phyloP scores from a whole-genome alignment of 2,797 vertebrate species.

The Poeciliopsis presidionis region DNA sequence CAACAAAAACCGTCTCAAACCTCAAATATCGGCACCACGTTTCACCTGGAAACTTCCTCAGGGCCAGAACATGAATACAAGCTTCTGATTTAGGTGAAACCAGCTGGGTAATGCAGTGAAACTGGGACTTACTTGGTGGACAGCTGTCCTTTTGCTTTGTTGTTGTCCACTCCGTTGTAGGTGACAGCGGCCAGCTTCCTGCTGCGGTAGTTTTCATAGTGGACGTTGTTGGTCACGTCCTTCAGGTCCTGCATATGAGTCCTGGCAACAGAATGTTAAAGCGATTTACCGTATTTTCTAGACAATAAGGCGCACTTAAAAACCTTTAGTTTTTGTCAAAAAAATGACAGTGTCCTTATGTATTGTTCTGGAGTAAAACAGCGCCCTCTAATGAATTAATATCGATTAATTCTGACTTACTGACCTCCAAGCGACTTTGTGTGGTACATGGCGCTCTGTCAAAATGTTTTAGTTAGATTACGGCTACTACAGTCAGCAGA shows the following conservation, averaged over 20 bases:
- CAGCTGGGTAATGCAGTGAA: background rate
- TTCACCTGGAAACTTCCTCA: conserved; percentile 13
- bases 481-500: too few species aligned
- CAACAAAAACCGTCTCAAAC: conserved; percentile 3
- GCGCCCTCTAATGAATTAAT: too few species aligned
- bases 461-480: too few species aligned
- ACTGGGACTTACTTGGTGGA: conserved; percentile 90
- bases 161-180: conserved; percentile 97
- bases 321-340: too few species aligned
- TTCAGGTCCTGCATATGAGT: conserved; percentile 99
- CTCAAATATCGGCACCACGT: background rate
- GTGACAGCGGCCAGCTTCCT: conserved; percentile 98
- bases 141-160: conserved; percentile 93
- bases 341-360: too few species aligned
- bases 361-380: too few species aligned
- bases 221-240: conserved; percentile 98
- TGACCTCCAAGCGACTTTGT: too few species aligned
- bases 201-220: conserved; percentile 99
- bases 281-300: too few species aligned
- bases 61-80: background rate
- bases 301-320: too few species aligned
- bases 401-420: too few species aligned
- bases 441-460: too few species aligned
- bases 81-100: background rate
- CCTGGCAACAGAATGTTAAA: conserved; percentile 69